Conservation (phyloP, 2,888 invertebrate genomes). For the Metopia argyrocephala region DNA sequence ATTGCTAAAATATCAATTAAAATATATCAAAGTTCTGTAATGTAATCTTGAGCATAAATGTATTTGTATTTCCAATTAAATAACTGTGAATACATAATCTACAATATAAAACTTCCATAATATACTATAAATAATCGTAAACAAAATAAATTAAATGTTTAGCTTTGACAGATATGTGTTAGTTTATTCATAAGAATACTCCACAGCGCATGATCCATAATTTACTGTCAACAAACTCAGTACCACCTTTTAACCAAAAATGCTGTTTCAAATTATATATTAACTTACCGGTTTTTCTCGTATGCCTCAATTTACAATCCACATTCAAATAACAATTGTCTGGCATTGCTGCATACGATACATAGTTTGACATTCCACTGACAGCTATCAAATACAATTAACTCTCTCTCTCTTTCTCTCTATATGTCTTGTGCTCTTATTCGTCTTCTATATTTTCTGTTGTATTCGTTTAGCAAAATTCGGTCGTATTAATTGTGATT, state of each 20-base stretch:
- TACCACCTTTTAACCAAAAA: neutral
- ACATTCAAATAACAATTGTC: neutral
- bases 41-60: no score
- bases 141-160: no score
- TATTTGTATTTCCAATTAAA: no score
- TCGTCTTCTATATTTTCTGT: slow-evolving; percentile 28
- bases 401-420: slow-evolving; percentile 27
- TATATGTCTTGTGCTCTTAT: no score
- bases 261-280: neutral
- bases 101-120: no score
- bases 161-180: no score
- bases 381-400: neutral
- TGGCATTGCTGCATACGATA: slow-evolving; percentile 3
- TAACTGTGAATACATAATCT: no score
- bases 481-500: slow-evolving; percentile 52
- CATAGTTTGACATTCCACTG: slow-evolving; percentile 11
- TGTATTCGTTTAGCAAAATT: slow-evolving; percentile 51
- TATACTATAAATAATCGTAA: no score
- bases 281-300: neutral
- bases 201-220: neutral
- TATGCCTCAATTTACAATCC: neutral
- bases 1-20: no score
- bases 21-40: no score
- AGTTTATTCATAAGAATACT: no score
- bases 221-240: neutral